These are phyloP conservation scores for Atethmia centrago DNA, from an alignment of 2,888 invertebrate species.

Conservation along the genomic window DNA sequence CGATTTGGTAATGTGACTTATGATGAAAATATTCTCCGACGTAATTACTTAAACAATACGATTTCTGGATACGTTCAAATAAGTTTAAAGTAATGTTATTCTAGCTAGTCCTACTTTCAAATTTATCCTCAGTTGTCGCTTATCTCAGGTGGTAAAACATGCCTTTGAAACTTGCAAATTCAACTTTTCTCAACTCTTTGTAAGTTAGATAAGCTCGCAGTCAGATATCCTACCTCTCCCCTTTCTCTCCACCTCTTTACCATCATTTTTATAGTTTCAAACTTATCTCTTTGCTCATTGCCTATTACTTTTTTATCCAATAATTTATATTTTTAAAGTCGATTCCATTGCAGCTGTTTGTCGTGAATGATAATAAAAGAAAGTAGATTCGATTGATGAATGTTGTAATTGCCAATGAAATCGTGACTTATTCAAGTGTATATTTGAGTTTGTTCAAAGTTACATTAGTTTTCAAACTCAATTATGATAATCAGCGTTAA, in stretches of 20 bases:
- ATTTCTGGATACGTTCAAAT: conserved; percentile 11
- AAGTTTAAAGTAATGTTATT: conserved; percentile 24
- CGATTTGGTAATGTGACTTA: conserved; percentile 9
- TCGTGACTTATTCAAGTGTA: conserved; percentile 7
- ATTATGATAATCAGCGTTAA: conserved; percentile 54
- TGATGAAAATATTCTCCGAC: background rate
- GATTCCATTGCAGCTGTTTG: background rate
- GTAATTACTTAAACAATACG: conserved; percentile 2
- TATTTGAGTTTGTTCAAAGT: conserved; percentile 55
- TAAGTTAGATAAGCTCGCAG: conserved; percentile 61
- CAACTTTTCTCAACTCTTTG: conserved; percentile 66
- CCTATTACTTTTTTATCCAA: conserved; percentile 7
- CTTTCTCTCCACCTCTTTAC: conserved; percentile 28
- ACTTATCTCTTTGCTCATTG: conserved; percentile 33
- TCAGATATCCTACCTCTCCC: conserved; percentile 49
- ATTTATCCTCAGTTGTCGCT: conserved; percentile 57
- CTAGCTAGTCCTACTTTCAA: conserved; percentile 36
- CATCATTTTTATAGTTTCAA: conserved; percentile 40
- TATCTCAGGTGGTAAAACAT: conserved; percentile 67
- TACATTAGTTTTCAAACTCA: conserved; percentile 60
- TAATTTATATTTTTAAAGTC: conserved; percentile 5
- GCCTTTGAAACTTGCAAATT: conserved; percentile 65
- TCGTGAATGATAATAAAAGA: background rate
- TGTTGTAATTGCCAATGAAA: conserved; percentile 29
- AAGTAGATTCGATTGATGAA: conserved; percentile 14